These are phyloP conservation scores for Microcaecilia unicolor DNA, from an alignment of 2,797 vertebrate species.

Conservation along the genomic window DNA sequence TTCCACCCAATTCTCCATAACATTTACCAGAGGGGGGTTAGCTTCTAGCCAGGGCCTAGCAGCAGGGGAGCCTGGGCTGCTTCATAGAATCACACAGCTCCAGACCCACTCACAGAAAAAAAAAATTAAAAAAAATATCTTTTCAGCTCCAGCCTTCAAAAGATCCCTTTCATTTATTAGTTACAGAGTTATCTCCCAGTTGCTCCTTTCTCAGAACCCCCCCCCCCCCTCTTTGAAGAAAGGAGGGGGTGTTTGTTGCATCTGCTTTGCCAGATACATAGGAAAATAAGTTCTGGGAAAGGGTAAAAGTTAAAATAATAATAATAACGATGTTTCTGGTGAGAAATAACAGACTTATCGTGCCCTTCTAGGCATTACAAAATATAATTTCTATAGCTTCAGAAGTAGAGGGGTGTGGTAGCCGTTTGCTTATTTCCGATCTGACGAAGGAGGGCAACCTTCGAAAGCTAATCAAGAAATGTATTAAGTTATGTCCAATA, in stretches of 20 bases:
- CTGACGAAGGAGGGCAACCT: too few species aligned
- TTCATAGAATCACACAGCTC: constrained; percentile 85
- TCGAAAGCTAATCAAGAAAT: too few species aligned
- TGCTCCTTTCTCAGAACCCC: constrained; percentile 68
- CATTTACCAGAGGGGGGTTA: constrained; percentile 92
- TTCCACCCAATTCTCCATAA: constrained; percentile 97
- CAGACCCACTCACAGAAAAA: constrained; percentile 80
- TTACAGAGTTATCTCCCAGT: constrained; percentile 91
- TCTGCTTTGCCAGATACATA: constrained; percentile 18
- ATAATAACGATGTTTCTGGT: too few species aligned
- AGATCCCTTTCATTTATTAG: constrained; percentile 85
- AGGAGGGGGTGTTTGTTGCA: constrained; percentile 35
- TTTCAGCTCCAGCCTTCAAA: constrained; percentile 94
- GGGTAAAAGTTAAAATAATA: too few species aligned
- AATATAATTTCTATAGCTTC: too few species aligned
- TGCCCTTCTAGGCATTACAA: too few species aligned
- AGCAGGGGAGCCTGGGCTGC: constrained; percentile 80
- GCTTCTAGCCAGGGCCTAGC: constrained; percentile 81
- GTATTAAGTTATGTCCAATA: too few species aligned
- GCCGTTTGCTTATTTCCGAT: too few species aligned
- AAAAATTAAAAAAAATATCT: constrained; percentile 82
- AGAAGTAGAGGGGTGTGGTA: too few species aligned
- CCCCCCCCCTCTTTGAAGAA: constrained; percentile 23
- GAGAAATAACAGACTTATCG: too few species aligned
- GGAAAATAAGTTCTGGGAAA: too few species aligned